A percentile compares a stretch with the other conserved stretches of the same genome.
Conservation (phyloP, 1,140 invertebrate species). For the Andricus grossulariae region DNA sequence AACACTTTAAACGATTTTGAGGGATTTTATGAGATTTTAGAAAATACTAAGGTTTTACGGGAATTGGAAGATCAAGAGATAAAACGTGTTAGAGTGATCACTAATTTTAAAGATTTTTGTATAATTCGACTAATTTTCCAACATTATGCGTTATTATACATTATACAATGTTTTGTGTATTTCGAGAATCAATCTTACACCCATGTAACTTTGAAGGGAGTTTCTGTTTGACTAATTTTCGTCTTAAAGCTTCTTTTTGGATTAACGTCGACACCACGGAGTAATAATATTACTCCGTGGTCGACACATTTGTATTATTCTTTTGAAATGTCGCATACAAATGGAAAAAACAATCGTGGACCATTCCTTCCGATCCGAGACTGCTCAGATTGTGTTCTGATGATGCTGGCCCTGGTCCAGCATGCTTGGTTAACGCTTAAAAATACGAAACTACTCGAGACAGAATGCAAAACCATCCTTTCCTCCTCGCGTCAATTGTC, state of each 20-base stretch:
- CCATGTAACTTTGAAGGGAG: no score
- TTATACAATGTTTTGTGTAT: no score
- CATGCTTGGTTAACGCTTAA: slow-evolving; percentile 46
- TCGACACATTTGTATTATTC: neutral
- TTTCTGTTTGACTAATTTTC: no score
- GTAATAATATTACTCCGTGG: neutral
- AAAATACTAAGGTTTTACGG: no score
- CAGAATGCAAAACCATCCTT: slow-evolving; percentile 46
- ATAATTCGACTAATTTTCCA: no score
- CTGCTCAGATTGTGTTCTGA: neutral
- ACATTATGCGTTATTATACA: no score
- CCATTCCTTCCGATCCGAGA: slow-evolving; percentile 25
- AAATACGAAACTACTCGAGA: slow-evolving; percentile 51
- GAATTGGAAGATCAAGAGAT: no score
- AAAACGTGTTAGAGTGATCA: no score
- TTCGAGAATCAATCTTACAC: no score
- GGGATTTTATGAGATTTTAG: no score
- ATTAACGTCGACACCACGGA: neutral
- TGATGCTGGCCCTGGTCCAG: slow-evolving; percentile 51
- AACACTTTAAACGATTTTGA: no score
- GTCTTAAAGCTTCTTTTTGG: neutral
- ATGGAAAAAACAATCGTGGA: slow-evolving; percentile 34
- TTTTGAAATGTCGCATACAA: neutral
- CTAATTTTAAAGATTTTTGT: no score
- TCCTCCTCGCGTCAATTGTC: slow-evolving; percentile 29